Percentiles rank a stretch among this genome's conserved stretches.
These are phyloP conservation scores for Nanorana parkeri DNA, from an alignment of 2,113 vertebrate genomes.

Conservation along the genomic window DNA sequence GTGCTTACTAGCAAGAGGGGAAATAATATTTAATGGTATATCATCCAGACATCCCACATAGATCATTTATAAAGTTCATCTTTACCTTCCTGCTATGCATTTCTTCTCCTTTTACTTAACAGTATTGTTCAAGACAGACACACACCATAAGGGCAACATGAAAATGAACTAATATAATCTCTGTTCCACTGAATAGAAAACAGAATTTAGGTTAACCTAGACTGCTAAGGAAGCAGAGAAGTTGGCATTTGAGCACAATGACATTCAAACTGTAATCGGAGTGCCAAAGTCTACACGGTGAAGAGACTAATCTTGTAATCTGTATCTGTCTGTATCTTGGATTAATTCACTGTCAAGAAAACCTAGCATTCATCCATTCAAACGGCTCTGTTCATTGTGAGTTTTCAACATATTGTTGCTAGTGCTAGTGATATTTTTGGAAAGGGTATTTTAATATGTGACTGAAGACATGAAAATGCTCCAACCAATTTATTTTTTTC, in stretches of 20 bases:
- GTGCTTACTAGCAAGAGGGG: neutral
- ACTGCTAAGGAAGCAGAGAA: neutral
- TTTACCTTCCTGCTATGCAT: neutral
- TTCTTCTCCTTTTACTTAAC: constrained; percentile 9
- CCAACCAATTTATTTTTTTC: too few relatives aligned
- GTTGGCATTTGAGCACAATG: constrained; percentile 46
- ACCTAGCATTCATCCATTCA: constrained; percentile 17
- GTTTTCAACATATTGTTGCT: neutral
- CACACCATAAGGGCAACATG: constrained; percentile 5
- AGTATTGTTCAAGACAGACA: constrained; percentile 3
- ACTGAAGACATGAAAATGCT: too few relatives aligned
- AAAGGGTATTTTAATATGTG: too few relatives aligned
- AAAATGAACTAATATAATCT: constrained; percentile 35
- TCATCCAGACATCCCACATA: neutral
- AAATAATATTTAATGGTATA: constrained; percentile 39
- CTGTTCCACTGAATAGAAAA: constrained; percentile 8
- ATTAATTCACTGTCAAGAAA: constrained; percentile 14
- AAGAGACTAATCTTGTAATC: constrained; percentile 41
- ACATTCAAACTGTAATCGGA: constrained; percentile 27
- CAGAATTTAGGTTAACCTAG: neutral
- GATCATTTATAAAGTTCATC: constrained; percentile 31
- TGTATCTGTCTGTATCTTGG: constrained; percentile 3
- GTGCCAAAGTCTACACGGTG: neutral
- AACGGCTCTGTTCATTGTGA: neutral
- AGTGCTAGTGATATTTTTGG: neutral